Evolutionary conservation across 2,113 vertebrate species (phyloP), one percentile per base, ranked within the genome.

Genomic region (Sakesphorus luctuosus): DNA sequence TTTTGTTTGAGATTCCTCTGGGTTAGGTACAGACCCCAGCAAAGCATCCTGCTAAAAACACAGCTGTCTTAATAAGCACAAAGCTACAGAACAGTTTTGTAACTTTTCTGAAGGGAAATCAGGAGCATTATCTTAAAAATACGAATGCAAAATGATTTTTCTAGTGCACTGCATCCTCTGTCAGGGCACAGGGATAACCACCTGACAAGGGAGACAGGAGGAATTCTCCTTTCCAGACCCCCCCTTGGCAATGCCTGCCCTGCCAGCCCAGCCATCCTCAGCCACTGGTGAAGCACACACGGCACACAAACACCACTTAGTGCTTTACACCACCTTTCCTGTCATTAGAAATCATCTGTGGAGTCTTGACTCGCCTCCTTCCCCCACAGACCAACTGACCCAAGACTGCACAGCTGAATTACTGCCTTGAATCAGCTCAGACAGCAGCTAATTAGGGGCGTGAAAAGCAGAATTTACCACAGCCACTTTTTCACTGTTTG

Each of bases 201-300:
- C 24, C 50, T 35, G 2, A 6, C 17, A 46, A 36, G 67, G 63
- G 16, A 31, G 33, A 47, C 10, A 19, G 14, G n/a, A 9, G 25
- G 26, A 36, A 36, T 44, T 72, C 31, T 86, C 18, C 55, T 55
- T 28, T 40, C 15, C 16, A 84, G 46, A 58, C 23, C 14, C 38
- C 26, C 35, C 16, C 53, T 26, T 11, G 38, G 17, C 28, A 68
- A 33, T 2, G 4, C 13, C 73, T 25, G 53, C 0, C 0, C 44
- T 84, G 33, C 67, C 38, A 76, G 0, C 9, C 36, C 63, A 63
- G 26, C 43, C 6, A 0, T 16, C 24, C 49, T 62, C 47, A 4
- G 0, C n/a, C 62, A 24, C 40, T 23, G 3, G 11, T 11, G 23
- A 44, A 38, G 47, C 36, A 29, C 40, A 63, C 0, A 0, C 28